Conservation (phyloP, 2,888 invertebrate species). For the Diabrotica balteata region DNA sequence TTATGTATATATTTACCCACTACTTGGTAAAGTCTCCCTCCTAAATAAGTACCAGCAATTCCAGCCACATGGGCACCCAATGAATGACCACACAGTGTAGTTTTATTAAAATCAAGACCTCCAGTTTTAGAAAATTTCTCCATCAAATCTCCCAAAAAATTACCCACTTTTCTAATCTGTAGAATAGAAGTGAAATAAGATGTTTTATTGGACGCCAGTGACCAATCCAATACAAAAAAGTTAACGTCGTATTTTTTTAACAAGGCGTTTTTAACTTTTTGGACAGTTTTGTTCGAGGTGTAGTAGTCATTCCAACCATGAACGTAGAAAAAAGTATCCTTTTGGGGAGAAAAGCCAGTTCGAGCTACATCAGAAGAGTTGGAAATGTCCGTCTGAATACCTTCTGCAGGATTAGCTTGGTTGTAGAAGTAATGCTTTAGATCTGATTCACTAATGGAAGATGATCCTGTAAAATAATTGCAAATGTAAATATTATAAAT, state of each 20-base stretch:
- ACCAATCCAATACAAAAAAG: slow-evolving; percentile 54
- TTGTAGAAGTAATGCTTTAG: background rate
- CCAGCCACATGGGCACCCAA: slow-evolving; percentile 55
- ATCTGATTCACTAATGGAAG: too few relatives aligned
- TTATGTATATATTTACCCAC: too few relatives aligned
- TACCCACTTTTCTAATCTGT: slow-evolving; percentile 38
- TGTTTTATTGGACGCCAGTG: slow-evolving; percentile 12
- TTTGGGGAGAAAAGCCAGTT: slow-evolving; percentile 39
- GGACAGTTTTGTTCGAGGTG: slow-evolving; percentile 40
- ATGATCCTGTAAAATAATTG: too few relatives aligned
- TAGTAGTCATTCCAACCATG: slow-evolving; percentile 51
- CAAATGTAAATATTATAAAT: too few relatives aligned
- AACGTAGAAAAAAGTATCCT: slow-evolving; percentile 47
- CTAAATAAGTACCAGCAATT: too few relatives aligned
- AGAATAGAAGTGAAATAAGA: slow-evolving; percentile 28
- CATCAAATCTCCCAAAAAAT: slow-evolving; percentile 43
- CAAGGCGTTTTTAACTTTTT: slow-evolving; percentile 43
- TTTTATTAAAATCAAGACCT: slow-evolving; percentile 22
- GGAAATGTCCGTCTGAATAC: slow-evolving; percentile 1
- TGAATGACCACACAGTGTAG: slow-evolving; percentile 38
- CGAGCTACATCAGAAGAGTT: slow-evolving; percentile 7
- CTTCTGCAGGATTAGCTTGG: background rate
- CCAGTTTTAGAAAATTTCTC: slow-evolving; percentile 24
- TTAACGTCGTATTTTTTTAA: slow-evolving; percentile 46
- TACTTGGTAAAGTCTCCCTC: too few relatives aligned